These are phyloP conservation scores for Drosophila ercepeae DNA, from an alignment of 1,140 invertebrate species.

Conservation along the genomic window DNA sequence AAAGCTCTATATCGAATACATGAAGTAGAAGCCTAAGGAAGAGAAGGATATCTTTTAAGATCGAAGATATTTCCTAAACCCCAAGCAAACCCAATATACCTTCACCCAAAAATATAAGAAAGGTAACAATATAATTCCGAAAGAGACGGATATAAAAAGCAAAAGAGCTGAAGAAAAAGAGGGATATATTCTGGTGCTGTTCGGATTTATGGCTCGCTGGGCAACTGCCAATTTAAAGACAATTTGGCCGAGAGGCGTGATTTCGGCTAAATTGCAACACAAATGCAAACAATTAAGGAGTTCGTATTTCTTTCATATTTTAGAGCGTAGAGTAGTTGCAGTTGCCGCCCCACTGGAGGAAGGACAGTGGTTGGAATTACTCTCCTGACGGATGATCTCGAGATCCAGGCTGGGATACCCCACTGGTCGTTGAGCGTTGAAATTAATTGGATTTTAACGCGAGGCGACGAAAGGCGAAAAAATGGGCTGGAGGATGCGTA, in stretches of 20 bases:
- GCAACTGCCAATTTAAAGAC: constrained; percentile 83
- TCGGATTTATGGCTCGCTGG: constrained; percentile 74
- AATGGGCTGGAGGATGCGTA: constrained; percentile 22
- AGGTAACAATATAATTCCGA: constrained; percentile 6
- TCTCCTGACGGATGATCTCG: constrained; percentile 25
- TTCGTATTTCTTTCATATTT: not conserved
- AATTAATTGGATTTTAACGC: constrained; percentile 52
- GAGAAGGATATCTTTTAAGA: no score
- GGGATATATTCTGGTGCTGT: constrained; percentile 43
- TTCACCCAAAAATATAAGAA: not conserved
- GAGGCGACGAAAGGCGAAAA: constrained; percentile 34
- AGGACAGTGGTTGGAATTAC: constrained; percentile 4
- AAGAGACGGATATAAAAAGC: not conserved
- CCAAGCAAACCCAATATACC: not conserved
- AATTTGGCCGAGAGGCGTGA: constrained; percentile 82
- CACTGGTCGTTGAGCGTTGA: constrained; percentile 37
- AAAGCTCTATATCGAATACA: no score
- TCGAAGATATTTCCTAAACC: no score
- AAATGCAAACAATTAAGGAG: constrained; percentile 68
- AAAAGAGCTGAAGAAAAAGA: not conserved
- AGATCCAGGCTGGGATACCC: constrained; percentile 28
- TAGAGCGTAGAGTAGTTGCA: not conserved
- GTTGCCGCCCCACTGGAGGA: constrained; percentile 17
- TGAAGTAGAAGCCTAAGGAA: no score
- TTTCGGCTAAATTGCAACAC: constrained; percentile 69